Conservation (phyloP, 2,888 invertebrate genomes). For the Tridacna gigas region DNA sequence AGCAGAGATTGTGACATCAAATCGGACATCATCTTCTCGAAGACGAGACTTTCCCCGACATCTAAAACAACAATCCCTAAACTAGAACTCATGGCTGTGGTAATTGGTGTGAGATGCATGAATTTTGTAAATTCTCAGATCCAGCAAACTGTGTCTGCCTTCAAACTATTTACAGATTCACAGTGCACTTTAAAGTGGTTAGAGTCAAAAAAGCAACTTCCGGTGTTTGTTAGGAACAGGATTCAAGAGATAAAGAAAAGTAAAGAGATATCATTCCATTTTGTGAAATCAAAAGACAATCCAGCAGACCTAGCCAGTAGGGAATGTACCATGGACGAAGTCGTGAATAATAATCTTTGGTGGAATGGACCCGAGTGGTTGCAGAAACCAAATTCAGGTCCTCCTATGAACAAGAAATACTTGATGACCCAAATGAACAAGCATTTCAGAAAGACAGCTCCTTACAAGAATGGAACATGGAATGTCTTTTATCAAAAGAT, state of each 20-base stretch:
- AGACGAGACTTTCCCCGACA: neutral
- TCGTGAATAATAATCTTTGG: neutral
- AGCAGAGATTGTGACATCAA: neutral
- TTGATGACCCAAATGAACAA: neutral
- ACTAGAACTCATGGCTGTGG: neutral
- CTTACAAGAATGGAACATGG: neutral
- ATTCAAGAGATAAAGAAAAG: neutral
- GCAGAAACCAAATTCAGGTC: neutral
- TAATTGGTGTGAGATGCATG: neutral
- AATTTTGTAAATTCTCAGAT: neutral
- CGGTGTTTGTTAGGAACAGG: neutral
- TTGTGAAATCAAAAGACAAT: neutral
- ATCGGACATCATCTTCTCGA: neutral
- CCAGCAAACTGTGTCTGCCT: neutral
- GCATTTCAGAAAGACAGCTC: neutral
- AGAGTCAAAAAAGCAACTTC: neutral
- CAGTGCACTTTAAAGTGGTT: neutral
- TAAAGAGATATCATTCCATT: neutral
- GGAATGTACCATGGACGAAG: neutral
- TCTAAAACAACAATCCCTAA: neutral
- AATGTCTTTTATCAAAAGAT: neutral
- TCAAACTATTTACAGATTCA: neutral
- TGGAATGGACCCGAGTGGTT: slow-evolving; percentile 9
- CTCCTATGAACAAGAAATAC: neutral
- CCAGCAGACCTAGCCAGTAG: neutral